Evolutionary conservation across 2,113 vertebrate genomes (phyloP).

Genomic region (Lepus timidus): DNA sequence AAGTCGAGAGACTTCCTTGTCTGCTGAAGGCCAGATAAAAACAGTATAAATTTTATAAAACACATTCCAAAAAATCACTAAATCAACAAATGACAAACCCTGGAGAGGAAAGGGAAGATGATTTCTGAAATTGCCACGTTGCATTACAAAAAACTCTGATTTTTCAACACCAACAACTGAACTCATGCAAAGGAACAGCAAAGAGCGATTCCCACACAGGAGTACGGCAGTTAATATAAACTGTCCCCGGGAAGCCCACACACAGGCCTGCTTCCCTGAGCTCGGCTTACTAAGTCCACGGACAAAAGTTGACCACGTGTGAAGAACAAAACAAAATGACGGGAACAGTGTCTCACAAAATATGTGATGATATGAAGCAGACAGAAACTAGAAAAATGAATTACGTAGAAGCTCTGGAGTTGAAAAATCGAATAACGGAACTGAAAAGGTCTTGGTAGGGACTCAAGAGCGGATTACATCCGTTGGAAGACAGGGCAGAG

Average conservation of each 20-base stretch:
- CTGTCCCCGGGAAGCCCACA: neutral
- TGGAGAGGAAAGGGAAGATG: too few relatives aligned
- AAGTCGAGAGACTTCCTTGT: too few relatives aligned
- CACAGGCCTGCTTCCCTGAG: neutral
- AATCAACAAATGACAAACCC: too few relatives aligned
- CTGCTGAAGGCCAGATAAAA: too few relatives aligned
- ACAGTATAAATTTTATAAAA: too few relatives aligned
- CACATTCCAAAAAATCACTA: too few relatives aligned
- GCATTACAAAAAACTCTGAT: too few relatives aligned
- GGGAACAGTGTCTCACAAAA: neutral
- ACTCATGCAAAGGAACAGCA: too few relatives aligned
- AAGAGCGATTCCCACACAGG: too few relatives aligned
- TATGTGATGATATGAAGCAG: neutral
- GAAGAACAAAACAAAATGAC: neutral
- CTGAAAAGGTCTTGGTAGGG: neutral
- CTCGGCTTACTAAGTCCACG: neutral
- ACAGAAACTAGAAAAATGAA: neutral
- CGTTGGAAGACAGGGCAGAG: too few relatives aligned
- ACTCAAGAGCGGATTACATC: neutral
- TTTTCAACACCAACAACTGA: too few relatives aligned
- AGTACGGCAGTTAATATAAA: neutral
- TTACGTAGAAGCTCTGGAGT: neutral
- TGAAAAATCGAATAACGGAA: neutral
- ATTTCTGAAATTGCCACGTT: too few relatives aligned
- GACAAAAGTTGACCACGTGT: neutral